Evolutionary conservation across 35 echinoderm and acorn worm species (phyloP).

Genomic region (Lytechinus pictus): DNA sequence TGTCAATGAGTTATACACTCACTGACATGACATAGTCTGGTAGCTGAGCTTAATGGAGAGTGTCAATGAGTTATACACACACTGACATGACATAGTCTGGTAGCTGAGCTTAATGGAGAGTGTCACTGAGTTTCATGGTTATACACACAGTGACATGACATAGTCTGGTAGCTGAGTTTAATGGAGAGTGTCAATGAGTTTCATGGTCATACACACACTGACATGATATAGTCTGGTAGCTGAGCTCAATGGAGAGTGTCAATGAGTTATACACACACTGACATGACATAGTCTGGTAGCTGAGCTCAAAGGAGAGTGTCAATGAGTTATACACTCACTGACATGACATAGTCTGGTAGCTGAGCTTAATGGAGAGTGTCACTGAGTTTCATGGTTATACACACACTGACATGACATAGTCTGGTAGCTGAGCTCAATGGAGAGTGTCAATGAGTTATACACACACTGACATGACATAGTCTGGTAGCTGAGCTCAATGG

Average conservation of each 20-base stretch:
- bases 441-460: neutral
- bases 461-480: neutral
- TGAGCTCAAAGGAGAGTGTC: constrained; percentile 24
- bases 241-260: neutral
- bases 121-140: constrained; percentile 63
- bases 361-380: constrained; percentile 28
- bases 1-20: neutral
- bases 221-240: neutral
- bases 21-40: neutral
- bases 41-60: constrained; percentile 19
- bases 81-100: neutral
- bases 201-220: neutral
- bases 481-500: neutral
- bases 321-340: neutral
- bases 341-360: neutral
- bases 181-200: constrained; percentile 37
- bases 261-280: neutral
- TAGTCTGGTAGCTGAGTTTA: constrained; percentile 62
- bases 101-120: neutral
- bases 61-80: neutral
- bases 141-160: constrained; percentile 65
- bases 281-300: neutral
- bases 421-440: constrained; percentile 68
- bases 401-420: constrained; percentile 58
- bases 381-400: constrained; percentile 70